Conservation (phyloP, 1,140 invertebrate species). For the Leptopilina boulardi region DNA sequence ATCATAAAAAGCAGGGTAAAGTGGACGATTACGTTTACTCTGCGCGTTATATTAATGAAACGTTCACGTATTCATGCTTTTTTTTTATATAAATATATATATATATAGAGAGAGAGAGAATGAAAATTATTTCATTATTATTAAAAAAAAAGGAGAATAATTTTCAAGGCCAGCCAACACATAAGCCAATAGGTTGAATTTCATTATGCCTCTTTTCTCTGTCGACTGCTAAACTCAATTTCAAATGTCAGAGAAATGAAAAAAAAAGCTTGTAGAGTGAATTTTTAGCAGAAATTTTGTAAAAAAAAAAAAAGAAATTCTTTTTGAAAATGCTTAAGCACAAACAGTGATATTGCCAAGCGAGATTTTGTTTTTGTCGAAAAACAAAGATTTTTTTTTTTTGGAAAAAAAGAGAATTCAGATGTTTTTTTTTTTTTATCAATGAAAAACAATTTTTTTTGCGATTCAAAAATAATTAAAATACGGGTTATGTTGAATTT, state of each 20-base stretch:
- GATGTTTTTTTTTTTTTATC: too few species aligned
- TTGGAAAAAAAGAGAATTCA: too few species aligned
- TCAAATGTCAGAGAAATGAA: constrained; percentile 39
- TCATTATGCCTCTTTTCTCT: constrained; percentile 27
- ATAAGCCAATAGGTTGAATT: not conserved
- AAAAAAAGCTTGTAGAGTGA: constrained; percentile 11
- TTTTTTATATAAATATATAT: not conserved
- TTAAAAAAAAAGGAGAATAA: too few species aligned
- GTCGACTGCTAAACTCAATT: constrained; percentile 44
- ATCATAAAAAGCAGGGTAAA: constrained; percentile 61
- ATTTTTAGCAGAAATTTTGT: constrained; percentile 3
- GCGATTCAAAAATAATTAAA: too few species aligned
- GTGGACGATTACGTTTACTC: constrained; percentile 48
- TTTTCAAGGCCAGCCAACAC: not conserved
- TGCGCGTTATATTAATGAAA: constrained; percentile 13
- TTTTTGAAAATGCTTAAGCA: too few species aligned
- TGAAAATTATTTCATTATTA: too few species aligned
- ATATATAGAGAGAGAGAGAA: too few species aligned
- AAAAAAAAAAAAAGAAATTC: not conserved
- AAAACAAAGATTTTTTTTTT: too few species aligned
- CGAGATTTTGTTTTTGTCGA: too few species aligned
- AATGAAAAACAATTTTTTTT: too few species aligned
- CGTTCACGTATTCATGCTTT: constrained; percentile 19
- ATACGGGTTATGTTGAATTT: too few species aligned
- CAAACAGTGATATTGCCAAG: too few species aligned